These are phyloP conservation scores for Lucifuga dentata DNA, from an alignment of 2,113 vertebrate species.

Conservation along the genomic window DNA sequence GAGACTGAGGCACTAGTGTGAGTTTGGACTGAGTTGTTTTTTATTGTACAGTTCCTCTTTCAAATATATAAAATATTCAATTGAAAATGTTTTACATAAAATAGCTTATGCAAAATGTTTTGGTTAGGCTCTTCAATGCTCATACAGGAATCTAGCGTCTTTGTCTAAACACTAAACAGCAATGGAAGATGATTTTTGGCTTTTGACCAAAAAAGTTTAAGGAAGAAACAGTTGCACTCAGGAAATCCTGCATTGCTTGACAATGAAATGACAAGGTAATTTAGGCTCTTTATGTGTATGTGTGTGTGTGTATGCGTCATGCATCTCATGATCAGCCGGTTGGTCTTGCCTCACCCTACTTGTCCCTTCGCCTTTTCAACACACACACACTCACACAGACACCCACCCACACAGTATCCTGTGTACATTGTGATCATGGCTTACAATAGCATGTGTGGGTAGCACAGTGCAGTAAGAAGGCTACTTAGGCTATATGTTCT, in stretches of 20 bases:
- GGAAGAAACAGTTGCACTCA: not conserved
- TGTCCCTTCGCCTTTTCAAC: constrained; percentile 41
- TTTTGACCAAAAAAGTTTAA: not conserved
- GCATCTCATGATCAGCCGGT: constrained; percentile 66
- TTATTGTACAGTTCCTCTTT: not conserved
- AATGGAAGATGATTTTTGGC: not conserved
- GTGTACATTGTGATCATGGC: constrained; percentile 56
- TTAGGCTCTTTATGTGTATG: constrained; percentile 32
- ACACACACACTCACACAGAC: constrained; percentile 20
- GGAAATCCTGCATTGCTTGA: too few species aligned
- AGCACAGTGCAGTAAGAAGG: constrained; percentile 68
- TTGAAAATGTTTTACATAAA: too few species aligned
- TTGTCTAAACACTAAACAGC: not conserved
- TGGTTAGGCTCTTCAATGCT: not conserved
- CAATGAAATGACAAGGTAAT: too few species aligned
- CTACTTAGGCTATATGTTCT: constrained; percentile 75
- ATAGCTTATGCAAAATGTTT: not conserved
- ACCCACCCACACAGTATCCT: constrained; percentile 34
- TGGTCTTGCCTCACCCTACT: constrained; percentile 52
- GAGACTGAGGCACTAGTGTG: not conserved
- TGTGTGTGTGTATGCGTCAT: constrained; percentile 41
- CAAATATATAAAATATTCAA: not conserved
- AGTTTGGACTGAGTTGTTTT: not conserved
- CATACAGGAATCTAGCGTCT: not conserved
- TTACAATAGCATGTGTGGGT: constrained; percentile 59